phyloP scores from a whole-genome alignment of 1,140 invertebrate species.

The Ditylenchus dipsaci region DNA sequence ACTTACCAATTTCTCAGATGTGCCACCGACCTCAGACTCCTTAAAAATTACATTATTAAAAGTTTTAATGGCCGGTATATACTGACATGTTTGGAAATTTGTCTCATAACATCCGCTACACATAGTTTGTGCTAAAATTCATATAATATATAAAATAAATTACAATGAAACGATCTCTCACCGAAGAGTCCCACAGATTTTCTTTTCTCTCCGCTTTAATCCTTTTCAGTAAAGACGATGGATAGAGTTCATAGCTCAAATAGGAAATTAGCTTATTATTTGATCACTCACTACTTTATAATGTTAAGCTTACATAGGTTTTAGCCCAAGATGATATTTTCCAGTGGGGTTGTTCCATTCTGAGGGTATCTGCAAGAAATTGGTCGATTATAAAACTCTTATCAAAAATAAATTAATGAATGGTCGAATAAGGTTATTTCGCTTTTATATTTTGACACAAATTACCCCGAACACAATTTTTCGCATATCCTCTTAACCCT shows the following conservation, averaged over 20 bases:
- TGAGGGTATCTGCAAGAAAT: constrained; percentile 69
- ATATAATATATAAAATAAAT: too few relatives aligned
- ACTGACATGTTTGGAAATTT: constrained; percentile 65
- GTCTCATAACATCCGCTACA: constrained; percentile 70
- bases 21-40: constrained; percentile 59
- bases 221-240: constrained; percentile 74
- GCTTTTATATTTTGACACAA: too few relatives aligned
- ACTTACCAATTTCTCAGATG: constrained; percentile 57
- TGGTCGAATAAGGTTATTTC: too few relatives aligned
- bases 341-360: constrained; percentile 77
- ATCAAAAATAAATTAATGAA: too few relatives aligned
- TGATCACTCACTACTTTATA: too few relatives aligned
- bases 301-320: constrained; percentile 67
- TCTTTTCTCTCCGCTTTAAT: constrained; percentile 74
- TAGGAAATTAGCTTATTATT: too few relatives aligned
- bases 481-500: too few relatives aligned
- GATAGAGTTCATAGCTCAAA: constrained; percentile 69
- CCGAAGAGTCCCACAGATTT: constrained; percentile 73
- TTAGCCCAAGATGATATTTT: constrained; percentile 69
- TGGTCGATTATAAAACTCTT: too few relatives aligned
- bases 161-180: too few relatives aligned
- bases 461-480: too few relatives aligned
- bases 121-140: constrained; percentile 68
- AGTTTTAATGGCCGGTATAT: too few relatives aligned
- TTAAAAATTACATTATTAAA: too few relatives aligned